phyloP scores from a whole-genome alignment of 1,140 invertebrate species.

The Helicorthomorpha holstii region DNA sequence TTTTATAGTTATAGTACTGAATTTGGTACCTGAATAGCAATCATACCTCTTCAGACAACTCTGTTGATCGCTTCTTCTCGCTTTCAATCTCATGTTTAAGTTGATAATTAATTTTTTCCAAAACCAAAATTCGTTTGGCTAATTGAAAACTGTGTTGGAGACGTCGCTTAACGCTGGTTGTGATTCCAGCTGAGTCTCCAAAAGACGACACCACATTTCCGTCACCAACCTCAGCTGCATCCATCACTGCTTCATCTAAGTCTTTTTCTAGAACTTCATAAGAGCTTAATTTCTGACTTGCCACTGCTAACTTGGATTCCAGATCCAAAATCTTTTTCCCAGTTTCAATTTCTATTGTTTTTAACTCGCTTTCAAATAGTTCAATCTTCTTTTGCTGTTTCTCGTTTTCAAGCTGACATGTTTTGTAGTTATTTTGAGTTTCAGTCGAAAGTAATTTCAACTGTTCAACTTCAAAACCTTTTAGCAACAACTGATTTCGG shows the following conservation, averaged over 20 bases:
- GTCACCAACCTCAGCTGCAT: constrained; percentile 24
- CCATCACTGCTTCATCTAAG: constrained; percentile 26
- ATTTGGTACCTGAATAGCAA: not conserved
- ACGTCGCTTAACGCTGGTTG: constrained; percentile 24
- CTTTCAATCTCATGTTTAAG: constrained; percentile 20
- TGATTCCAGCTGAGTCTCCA: constrained; percentile 27
- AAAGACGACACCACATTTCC: constrained; percentile 24
- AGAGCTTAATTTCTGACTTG: constrained; percentile 18
- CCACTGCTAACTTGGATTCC: constrained; percentile 20
- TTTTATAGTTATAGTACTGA: not conserved
- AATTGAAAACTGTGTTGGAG: constrained; percentile 27
- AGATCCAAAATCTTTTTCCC: constrained; percentile 18
- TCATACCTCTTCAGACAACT: constrained; percentile 21
- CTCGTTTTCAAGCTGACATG: constrained; percentile 24
- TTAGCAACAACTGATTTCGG: not conserved
- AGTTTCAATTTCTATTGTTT: not conserved
- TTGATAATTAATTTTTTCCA: constrained; percentile 24
- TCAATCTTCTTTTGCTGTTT: constrained; percentile 26
- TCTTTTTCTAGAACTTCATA: constrained; percentile 27
- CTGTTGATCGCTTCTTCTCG: constrained; percentile 19
- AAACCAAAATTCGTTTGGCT: constrained; percentile 23
- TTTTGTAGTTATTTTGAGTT: constrained; percentile 21
- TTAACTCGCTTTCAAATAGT: constrained; percentile 17
- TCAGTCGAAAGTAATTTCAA: constrained; percentile 24
- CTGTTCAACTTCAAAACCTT: constrained; percentile 19